Evolutionary conservation across 2,797 vertebrate species (phyloP), one percentile per base, ranked within the genome.

Genomic region (Borostomias antarcticus): DNA sequence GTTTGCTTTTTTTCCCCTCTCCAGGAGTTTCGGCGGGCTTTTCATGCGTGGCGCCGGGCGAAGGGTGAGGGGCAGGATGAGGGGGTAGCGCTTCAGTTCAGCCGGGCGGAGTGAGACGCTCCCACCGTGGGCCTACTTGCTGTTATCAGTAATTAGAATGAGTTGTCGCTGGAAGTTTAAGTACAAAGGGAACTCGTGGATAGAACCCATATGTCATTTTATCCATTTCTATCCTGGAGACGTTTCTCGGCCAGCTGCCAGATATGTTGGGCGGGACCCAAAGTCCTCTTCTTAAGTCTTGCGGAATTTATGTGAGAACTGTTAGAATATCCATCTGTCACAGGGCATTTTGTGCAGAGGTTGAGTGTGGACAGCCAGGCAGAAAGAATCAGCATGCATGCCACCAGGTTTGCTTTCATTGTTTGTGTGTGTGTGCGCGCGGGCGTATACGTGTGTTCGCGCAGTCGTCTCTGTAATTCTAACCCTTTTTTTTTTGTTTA

Each of bases 391-490:
- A 6, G 26, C 9, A 11, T 28, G 10, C 5, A 3, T 13, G n/a
- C 59, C 28, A 19, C 4, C 26, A 48, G 15, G n/a, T 48, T 19
- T 28, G 25, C 35, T 19, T 9, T 21, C n/a, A 19, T 68, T 17
- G 51, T 61, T 1, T 21, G 60, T 9, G 60, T 17, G 19, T 35
- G 29, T 26, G n/a, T 25, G 47, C 5, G 21, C 2, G 47, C 10
- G 48, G 57, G 40, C 9, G 45, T 59, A 32, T 23, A 11, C 3
- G 30, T 29, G 29, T 32, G 29, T 33, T 5, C 1, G 29, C 8
- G 21, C 9, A 8, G n/a, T n/a, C n/a, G n/a, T n/a, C 19, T 75
- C 29, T 0, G 57, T 75, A 59, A 82, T 70, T 76, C 15, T 69
- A 69, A 61, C 75, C n/a, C 68, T 61, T n/a, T 40, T 26, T 64